Evolutionary conservation across 2,888 invertebrate species (phyloP).

Genomic region (Graphium colonna): DNA sequence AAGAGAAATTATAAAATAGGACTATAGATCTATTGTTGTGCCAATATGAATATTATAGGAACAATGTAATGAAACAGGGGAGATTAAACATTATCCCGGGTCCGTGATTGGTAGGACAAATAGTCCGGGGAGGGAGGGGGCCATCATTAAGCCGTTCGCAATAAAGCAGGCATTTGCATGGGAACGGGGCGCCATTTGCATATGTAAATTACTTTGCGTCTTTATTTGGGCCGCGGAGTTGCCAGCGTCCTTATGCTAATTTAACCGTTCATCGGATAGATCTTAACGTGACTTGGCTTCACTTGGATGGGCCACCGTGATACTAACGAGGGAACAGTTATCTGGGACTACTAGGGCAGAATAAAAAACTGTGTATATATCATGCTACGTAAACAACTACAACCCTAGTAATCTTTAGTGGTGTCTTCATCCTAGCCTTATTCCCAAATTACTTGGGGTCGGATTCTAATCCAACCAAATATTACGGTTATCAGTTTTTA

Average conservation of each 20-base stretch:
- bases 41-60: too few relatives aligned
- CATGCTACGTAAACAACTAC: too few relatives aligned
- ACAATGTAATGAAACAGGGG: conserved; percentile 29
- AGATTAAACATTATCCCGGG: conserved; percentile 42
- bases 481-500: too few relatives aligned
- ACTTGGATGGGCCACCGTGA: conserved; percentile 37
- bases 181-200: conserved; percentile 72
- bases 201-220: conserved; percentile 74
- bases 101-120: conserved; percentile 51
- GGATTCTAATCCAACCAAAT: too few relatives aligned
- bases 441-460: too few relatives aligned
- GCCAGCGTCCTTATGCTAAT: conserved; percentile 65
- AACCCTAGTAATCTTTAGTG: too few relatives aligned
- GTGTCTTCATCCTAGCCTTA: too few relatives aligned
- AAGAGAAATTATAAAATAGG: too few relatives aligned
- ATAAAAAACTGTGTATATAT: too few relatives aligned
- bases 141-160: conserved; percentile 71
- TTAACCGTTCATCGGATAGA: conserved; percentile 32
- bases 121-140: conserved; percentile 51
- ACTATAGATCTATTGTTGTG: too few relatives aligned
- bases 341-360: too few relatives aligned
- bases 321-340: too few relatives aligned
- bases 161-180: conserved; percentile 75
- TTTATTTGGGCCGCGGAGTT: conserved; percentile 71
- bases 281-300: conserved; percentile 28